A percentile compares a stretch with the other conserved stretches of the same genome.
These are phyloP conservation scores for Catalaphyllia jardinei DNA, from an alignment of 64 coral and sea anemone genomes.

Conservation along the genomic window DNA sequence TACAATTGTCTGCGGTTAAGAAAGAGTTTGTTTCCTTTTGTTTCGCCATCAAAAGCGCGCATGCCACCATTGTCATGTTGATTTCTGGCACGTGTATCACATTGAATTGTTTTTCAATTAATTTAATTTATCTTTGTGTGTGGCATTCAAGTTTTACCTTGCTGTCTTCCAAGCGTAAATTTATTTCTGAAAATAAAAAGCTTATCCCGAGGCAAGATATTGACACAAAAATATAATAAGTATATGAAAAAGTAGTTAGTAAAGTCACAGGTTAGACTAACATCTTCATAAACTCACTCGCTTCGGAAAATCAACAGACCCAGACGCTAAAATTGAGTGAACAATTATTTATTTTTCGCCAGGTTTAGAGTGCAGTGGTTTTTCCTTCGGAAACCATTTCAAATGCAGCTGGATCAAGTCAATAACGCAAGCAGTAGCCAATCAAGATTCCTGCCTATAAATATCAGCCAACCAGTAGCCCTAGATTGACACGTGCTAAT, in stretches of 20 bases:
- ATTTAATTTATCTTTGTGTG: neutral
- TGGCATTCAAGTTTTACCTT: neutral
- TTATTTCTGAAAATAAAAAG: neutral
- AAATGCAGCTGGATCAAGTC: slow-evolving; percentile 33
- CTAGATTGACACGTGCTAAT: slow-evolving; percentile 52
- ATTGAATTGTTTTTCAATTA: neutral
- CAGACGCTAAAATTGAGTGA: neutral
- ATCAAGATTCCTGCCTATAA: slow-evolving; percentile 18
- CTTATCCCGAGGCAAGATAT: neutral
- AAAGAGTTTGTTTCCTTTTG: neutral
- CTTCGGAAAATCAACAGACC: neutral
- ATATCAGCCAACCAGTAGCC: slow-evolving; percentile 46
- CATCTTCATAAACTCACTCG: too few relatives aligned
- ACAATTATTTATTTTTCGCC: slow-evolving; percentile 6
- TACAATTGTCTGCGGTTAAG: neutral
- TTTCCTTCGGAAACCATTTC: slow-evolving; percentile 31
- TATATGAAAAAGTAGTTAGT: too few relatives aligned
- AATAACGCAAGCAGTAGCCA: slow-evolving; percentile 34
- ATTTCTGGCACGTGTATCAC: slow-evolving; percentile 25
- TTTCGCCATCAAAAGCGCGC: neutral
- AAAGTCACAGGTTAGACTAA: too few relatives aligned
- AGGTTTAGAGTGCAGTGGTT: neutral
- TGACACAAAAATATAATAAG: neutral
- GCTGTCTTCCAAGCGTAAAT: neutral
- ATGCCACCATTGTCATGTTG: slow-evolving; percentile 12